Percentiles rank a stretch among this genome's conserved stretches.
These are phyloP conservation scores for rabbit (Oryctolagus cuniculus) DNA, from an alignment of 2,113 vertebrate genomes.

Conservation along the genomic window mOryCun1.1 NC_091436.1:130253501-130254000, in stretches of 20 bases:
- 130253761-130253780: background rate
- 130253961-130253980: background rate
- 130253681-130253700: background rate
- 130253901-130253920: background rate
- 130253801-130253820: background rate
- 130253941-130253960: background rate
- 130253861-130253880: too few species aligned
- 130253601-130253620: background rate
- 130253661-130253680: background rate
- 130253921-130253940: background rate
- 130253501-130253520: background rate
- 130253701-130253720: background rate
- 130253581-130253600: background rate
- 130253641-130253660: background rate
- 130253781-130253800: background rate
- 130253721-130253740: background rate
- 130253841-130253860: background rate
- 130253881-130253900: background rate
- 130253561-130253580: background rate
- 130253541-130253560: background rate
- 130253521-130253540: background rate
- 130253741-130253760: background rate
- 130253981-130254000: background rate
- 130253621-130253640: background rate
- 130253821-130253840: fast-evolving